Conservation (phyloP, 2,113 vertebrate species). For the Malurus melanocephalus region DNA sequence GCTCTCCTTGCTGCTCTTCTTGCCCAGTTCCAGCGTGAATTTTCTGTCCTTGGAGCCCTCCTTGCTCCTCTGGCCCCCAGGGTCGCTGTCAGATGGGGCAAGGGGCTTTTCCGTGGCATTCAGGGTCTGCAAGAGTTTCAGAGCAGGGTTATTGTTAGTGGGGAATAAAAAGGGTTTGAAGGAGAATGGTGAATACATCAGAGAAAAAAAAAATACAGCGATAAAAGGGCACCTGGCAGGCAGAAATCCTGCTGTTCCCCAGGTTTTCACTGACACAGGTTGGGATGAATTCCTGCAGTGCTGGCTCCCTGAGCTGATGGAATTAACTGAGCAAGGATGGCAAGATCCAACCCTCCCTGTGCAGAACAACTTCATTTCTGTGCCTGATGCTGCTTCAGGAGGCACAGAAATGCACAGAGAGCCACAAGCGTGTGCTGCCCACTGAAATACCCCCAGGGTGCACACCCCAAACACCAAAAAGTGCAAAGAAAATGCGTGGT, state of each 20-base stretch:
- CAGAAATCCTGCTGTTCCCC: not conserved
- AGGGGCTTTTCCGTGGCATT: conserved; percentile 62
- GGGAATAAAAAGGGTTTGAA: not conserved
- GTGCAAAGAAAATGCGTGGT: not conserved
- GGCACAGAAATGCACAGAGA: not conserved
- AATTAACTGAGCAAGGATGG: not conserved
- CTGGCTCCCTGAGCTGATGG: not conserved
- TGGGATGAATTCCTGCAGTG: not conserved
- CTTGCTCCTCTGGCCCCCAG: conserved; percentile 75
- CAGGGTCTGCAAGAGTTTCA: conserved; percentile 60
- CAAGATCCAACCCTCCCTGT: not conserved
- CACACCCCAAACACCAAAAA: not conserved
- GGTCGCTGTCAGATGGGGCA: conserved; percentile 34
- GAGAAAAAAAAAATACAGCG: not conserved
- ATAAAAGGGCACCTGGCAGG: not conserved
- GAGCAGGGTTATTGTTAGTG: conserved; percentile 15
- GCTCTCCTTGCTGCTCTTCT: conserved; percentile 55
- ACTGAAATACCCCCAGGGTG: not conserved
- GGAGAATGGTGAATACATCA: not conserved
- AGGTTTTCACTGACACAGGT: not conserved
- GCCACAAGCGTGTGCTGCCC: not conserved
- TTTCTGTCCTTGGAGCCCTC: conserved; percentile 67
- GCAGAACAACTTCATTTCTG: not conserved
- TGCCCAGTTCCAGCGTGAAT: conserved; percentile 17
- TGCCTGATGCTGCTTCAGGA: not conserved